phyloP scores from a whole-genome alignment of 1,140 invertebrate species.

The Ditylenchus dipsaci region DNA sequence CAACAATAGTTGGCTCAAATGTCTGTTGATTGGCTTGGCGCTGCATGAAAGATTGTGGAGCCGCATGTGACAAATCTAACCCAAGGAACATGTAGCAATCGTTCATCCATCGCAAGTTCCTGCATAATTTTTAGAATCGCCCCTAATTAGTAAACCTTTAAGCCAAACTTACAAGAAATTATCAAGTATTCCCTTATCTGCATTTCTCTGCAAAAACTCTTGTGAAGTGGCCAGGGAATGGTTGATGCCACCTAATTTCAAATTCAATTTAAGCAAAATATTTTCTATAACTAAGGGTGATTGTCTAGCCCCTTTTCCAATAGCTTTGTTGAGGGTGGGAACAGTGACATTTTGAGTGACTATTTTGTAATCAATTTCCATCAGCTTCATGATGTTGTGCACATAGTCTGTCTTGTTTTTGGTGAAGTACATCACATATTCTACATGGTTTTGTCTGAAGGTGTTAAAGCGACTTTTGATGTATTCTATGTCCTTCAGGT shows the following conservation, averaged over 20 bases:
- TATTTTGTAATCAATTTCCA: slow-evolving; percentile 15
- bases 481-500: not conserved
- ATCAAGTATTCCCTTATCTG: too few relatives aligned
- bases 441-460: not conserved
- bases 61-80: slow-evolving; percentile 2
- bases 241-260: slow-evolving; percentile 17
- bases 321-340: slow-evolving; percentile 9
- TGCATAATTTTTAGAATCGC: too few relatives aligned
- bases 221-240: slow-evolving; percentile 8
- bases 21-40: not conserved
- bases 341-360: slow-evolving; percentile 1
- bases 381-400: slow-evolving; percentile 13
- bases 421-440: slow-evolving; percentile 16
- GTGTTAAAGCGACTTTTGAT: slow-evolving; percentile 4
- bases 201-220: slow-evolving; percentile 1
- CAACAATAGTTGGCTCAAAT: not conserved
- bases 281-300: not conserved
- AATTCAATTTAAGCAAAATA: slow-evolving; percentile 11
- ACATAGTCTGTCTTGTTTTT: slow-evolving; percentile 13
- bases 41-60: not conserved
- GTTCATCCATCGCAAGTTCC: not conserved
- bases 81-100: not conserved
- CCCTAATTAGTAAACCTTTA: slow-evolving; percentile 9
- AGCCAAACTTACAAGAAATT: not conserved
- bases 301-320: not conserved